Base-by-base conservation (phyloP, 2,797 vertebrate species). In the Melanotaenia maccullochi region DNA sequence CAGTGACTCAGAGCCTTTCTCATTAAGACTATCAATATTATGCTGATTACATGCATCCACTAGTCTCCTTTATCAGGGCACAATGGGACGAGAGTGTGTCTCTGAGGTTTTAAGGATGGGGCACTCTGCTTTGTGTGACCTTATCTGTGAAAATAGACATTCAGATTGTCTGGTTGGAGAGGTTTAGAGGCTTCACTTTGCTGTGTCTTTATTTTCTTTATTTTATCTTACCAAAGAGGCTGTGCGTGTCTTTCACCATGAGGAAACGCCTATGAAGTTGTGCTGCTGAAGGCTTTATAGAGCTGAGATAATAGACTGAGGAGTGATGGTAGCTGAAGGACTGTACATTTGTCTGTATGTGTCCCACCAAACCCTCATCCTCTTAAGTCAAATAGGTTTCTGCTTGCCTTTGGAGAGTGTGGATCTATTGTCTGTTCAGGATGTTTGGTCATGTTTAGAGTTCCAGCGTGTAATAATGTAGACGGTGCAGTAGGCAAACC, bases 1-100 rank as follows among this genome's bases (percentile, higher is more conserved):
- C 87, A 90, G 86, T 92, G 90, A 92, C 92, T 92, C 90, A 85
- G 90, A 90, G 87, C 82, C 85, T 87, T 89, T 90, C 89, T 90
- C 86, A 93, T 93, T 93, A 91, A 89, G 90, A 88, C 93, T 92
- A 93, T 94, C 94, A 94, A 94, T 94, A 94, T 93, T 92, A 89
- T 82, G 92, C 91, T 91, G 93, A 94, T 93, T 90, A 92, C 89
- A 89, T 76, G 85, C 88, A 80, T 90, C 87, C 87, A 81, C 69
- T 63, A 64, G 71, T 70, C 79, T 81, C 79, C 72, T 92, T 87
- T 87, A 89, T 87, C 82, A n/a, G 57, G 83, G 74, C 88, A 87
- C 91, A 89, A 89, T 82, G 85, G 88, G 85, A 89, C 73, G 40
- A 82, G 85, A 64, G 85, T 68, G 80, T 42, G 66, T 85, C 83